phyloP scores from a whole-genome alignment of 2,113 vertebrate genomes.

The Corydoras sp. region DNA sequence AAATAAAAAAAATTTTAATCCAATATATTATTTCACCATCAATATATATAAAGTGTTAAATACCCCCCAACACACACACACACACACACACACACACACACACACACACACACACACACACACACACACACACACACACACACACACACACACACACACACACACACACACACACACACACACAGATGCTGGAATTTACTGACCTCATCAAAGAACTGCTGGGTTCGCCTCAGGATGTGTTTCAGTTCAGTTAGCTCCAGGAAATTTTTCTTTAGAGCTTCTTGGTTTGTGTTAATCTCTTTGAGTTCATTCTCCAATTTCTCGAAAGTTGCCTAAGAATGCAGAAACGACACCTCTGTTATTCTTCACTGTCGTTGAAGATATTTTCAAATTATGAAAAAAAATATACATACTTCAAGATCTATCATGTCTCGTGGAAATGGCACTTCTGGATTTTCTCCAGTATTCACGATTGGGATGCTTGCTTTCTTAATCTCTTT shows the following conservation, averaged over 20 bases:
- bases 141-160: too few relatives aligned
- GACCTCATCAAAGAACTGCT: constrained; percentile 99
- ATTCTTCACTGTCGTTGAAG: too few relatives aligned
- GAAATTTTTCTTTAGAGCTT: constrained; percentile 96
- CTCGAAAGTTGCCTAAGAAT: constrained; percentile 88
- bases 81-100: too few relatives aligned
- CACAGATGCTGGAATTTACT: too few relatives aligned
- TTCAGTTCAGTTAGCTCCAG: constrained; percentile 95
- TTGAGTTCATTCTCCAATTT: constrained; percentile 97
- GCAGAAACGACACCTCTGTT: not conserved
- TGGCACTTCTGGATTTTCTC: constrained; percentile 95
- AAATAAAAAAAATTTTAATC: too few relatives aligned
- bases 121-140: too few relatives aligned
- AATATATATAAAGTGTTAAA: too few relatives aligned
- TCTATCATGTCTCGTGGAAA: constrained; percentile 99
- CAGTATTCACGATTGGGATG: constrained; percentile 86
- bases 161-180: too few relatives aligned
- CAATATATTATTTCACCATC: too few relatives aligned
- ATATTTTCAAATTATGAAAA: not conserved
- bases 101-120: too few relatives aligned
- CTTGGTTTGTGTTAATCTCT: constrained; percentile 99
- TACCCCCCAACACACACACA: too few relatives aligned
- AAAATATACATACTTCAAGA: constrained; percentile 76
- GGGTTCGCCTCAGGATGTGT: constrained; percentile 93
- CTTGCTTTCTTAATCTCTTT: constrained; percentile 96